These are phyloP conservation scores for Coecobrya sp. DNA, from an alignment of 2,888 invertebrate species.

Conservation along the genomic window DNA sequence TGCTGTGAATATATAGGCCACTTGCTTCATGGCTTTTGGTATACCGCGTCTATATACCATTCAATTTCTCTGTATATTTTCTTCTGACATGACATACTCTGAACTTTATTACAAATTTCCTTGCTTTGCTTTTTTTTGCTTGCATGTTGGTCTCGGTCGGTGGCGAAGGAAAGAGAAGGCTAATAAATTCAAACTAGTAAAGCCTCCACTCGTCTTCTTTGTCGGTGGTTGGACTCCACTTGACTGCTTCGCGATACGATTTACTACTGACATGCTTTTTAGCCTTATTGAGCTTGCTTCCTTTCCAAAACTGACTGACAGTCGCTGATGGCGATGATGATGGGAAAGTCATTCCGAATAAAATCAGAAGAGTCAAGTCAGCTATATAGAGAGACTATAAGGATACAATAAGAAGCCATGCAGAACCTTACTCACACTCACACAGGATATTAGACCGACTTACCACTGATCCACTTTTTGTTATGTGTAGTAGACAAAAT, in stretches of 20 bases:
- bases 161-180: constrained; percentile 32
- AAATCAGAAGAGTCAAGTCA: neutral
- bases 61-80: constrained; percentile 4
- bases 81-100: constrained; percentile 49
- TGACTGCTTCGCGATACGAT: neutral
- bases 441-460: constrained; percentile 27
- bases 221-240: constrained; percentile 26
- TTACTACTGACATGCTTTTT: constrained; percentile 11
- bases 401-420: constrained; percentile 1
- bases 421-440: neutral
- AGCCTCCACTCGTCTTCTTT: constrained; percentile 8
- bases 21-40: neutral
- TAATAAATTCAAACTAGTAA: constrained; percentile 75
- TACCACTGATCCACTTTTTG: constrained; percentile 63
- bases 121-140: constrained; percentile 12
- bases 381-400: neutral
- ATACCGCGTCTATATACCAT: neutral
- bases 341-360: constrained; percentile 8
- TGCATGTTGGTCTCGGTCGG: neutral
- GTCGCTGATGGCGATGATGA: constrained; percentile 28
- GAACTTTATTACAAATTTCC: constrained; percentile 57
- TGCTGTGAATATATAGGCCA: neutral
- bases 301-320: constrained; percentile 59
- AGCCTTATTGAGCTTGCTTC: constrained; percentile 5
- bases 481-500: neutral